These are phyloP conservation scores for Hyperoodon ampullatus DNA, from an alignment of 2,113 vertebrate genomes.

Conservation along the genomic window DNA sequence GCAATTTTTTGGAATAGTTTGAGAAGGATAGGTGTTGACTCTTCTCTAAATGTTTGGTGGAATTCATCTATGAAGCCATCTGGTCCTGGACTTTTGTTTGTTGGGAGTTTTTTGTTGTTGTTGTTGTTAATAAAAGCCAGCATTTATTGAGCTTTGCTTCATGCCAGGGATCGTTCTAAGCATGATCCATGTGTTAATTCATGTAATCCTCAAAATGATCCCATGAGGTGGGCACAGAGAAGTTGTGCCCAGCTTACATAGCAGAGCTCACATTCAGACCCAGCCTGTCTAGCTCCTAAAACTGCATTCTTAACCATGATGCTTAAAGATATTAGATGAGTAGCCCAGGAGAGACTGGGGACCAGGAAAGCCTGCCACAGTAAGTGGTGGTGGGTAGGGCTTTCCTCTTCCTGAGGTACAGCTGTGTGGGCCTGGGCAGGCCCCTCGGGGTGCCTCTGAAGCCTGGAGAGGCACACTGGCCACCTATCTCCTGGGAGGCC, in stretches of 20 bases:
- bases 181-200: rapidly evolving
- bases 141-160: background rate
- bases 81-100: background rate
- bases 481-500: background rate
- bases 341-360: background rate
- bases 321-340: background rate
- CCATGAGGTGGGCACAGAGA: background rate
- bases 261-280: background rate
- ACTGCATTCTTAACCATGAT: background rate
- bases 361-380: background rate
- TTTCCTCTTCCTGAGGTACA: background rate
- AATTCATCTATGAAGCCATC: background rate
- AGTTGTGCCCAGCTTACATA: background rate
- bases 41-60: background rate
- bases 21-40: background rate
- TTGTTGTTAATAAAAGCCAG: background rate
- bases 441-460: background rate
- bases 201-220: background rate
- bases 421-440: background rate
- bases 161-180: background rate
- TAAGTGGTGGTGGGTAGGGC: rapidly evolving
- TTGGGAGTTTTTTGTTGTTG: background rate
- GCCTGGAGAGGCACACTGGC: background rate
- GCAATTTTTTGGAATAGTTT: background rate
- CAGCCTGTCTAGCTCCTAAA: background rate